Base-by-base conservation (phyloP, 2,113 vertebrate genomes). In the Puffinus mauretanicus region DNA sequence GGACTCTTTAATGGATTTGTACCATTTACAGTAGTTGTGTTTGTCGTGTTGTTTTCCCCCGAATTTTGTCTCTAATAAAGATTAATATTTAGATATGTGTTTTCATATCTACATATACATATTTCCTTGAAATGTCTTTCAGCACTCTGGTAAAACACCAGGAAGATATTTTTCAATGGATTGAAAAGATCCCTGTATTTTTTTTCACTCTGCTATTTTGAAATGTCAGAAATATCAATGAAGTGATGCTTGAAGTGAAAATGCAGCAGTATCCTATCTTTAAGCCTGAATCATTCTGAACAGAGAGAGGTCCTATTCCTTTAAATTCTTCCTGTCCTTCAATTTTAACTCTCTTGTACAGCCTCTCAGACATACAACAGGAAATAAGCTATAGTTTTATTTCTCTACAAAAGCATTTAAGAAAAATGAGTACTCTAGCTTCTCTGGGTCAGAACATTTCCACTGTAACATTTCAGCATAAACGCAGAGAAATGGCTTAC, bases 321-420 rank as follows among this genome's bases (percentile, higher is more conserved):
- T 84, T 82, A 87, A 94, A 91, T 93, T 95, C 70, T 93, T 91
- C 78, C 89, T 70, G 66, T 67, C 81, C 64, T 83, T 80, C 57
- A 36, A 6, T 70, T 85, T 84, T 55, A 78, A 66, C 72, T 80
- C 61, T 92, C 49, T 47, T 60, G 38, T 81, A 51, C 18, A 76
- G 65, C 30, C 22, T 83, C 67, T 88, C 84, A 40, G 25, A 61
- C 34, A 81, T 13, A 83, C 42, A 89, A 69, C 62, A 91, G 38
- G 42, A 91, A 96, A 94, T 60, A 94, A 94, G 24, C 26, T 69
- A 19, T 11, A 26, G 65, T 47, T 92, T 83, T 93, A 49, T 88
- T 93, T 83, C n/a, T n/a, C 47, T 61, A 75, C 32, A 88, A 84
- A 94, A 77, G 21, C 15, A 0, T 89, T 60, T 69, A 84, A 81